Conservation (phyloP, 1,140 invertebrate genomes). For the Adoxophyes honmai region DNA sequence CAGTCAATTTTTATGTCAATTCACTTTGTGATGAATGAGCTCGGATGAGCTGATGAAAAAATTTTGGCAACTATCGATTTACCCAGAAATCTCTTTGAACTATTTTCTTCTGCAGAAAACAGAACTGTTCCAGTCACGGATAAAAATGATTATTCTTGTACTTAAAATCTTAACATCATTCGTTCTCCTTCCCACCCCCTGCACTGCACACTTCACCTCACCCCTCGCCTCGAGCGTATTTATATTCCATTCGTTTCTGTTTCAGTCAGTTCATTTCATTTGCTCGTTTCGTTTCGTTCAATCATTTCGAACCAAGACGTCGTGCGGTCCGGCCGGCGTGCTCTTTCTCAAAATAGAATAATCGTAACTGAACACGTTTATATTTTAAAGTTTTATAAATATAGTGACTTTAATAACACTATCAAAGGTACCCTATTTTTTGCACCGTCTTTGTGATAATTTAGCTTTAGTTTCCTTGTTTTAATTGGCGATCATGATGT, state of each 20-base stretch:
- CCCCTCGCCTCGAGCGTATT: too few species aligned
- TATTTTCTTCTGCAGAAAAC: too few species aligned
- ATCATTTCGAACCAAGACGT: slow-evolving; percentile 1
- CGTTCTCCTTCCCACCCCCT: neutral
- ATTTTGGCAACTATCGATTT: too few species aligned
- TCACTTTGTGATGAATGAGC: too few species aligned
- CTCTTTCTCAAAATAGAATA: slow-evolving; percentile 13
- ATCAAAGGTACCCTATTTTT: neutral
- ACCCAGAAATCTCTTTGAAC: too few species aligned
- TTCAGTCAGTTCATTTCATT: too few species aligned
- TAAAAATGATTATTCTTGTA: neutral
- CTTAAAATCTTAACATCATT: neutral
- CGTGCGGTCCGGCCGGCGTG: slow-evolving; percentile 16
- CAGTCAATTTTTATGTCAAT: too few species aligned
- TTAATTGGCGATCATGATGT: slow-evolving; percentile 19
- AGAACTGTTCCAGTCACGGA: neutral
- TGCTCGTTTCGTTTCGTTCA: neutral
- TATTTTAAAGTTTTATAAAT: slow-evolving; percentile 4
- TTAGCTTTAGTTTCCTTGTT: neutral
- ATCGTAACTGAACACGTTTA: slow-evolving; percentile 2
- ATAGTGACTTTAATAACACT: neutral
- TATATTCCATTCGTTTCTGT: too few species aligned
- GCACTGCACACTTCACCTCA: slow-evolving; percentile 1
- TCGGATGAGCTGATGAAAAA: too few species aligned
- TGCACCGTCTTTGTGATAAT: neutral